Evolutionary conservation across 2,888 invertebrate species (phyloP), one percentile per base, ranked within the genome.

Genomic region (Leucophenga montana): DNA sequence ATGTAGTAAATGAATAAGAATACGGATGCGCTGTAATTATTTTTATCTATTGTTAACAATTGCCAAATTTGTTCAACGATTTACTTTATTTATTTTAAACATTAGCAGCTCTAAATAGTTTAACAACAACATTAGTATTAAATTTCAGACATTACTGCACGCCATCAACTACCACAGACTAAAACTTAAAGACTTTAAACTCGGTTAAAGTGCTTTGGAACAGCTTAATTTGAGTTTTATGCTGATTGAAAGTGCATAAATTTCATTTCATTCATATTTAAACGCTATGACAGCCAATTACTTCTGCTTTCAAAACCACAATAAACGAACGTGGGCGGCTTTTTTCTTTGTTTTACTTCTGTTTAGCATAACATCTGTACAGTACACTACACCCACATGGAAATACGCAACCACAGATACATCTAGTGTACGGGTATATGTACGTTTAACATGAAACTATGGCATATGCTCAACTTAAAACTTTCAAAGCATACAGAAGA

Each of bases 241-340:
- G 83, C 80, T 76, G 77, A 61, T 39, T 44, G 16, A 57, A 57
- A 57, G 27, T 20, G 31, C 76, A 77, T 78, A 73, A 76, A 78
- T 74, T 69, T 70, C 72, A 71, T 72, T 73, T 76, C 78, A 71
- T 80, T 83, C 73, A 83, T 83, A 76, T 78, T 78, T 73, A 78
- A 66, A 53, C 8, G 16, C 8, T 39, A 13, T 31, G 57, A 68
- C 56, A 59, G 66, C 46, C 18, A 18, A 11, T 20, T 8, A 11
- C 53, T 64, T 54, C 48, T 61, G 77, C 66, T 77, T 82, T 78
- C 79, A 72, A 78, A 73, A 56, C 56, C 14, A 22, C 56, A 27
- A 56, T 27, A 22, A 8, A 56, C 27, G 27, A 8, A 56, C 27
- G 27, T 56, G 56, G 56, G 56, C 56, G 59, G 14, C 59, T 33